Evolutionary conservation across 92 coral and sea anemone species (phyloP).

Genomic region (Virgularia gustaviana): DNA sequence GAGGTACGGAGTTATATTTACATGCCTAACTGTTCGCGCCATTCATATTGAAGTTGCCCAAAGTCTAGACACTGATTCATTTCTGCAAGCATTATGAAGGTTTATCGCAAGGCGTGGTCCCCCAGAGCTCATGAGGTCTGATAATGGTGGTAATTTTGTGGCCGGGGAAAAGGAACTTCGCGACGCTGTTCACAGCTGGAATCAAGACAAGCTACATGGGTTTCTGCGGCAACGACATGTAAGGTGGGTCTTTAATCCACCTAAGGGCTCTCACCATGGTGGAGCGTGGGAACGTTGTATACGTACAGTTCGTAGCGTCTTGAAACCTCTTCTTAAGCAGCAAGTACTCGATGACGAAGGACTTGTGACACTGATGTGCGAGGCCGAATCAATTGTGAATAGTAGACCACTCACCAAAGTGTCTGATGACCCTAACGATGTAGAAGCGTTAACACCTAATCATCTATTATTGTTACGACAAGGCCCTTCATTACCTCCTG

Average conservation of each 20-base stretch:
- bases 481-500: slow-evolving; percentile 43
- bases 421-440: slow-evolving; percentile 40
- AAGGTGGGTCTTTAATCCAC: slow-evolving; percentile 27
- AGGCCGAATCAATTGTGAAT: slow-evolving; percentile 46
- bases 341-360: slow-evolving; percentile 48
- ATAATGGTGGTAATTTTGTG: slow-evolving; percentile 23
- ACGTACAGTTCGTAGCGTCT: slow-evolving; percentile 20
- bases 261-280: slow-evolving; percentile 31
- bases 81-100: slow-evolving; percentile 12
- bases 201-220: slow-evolving; percentile 19
- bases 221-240: neutral
- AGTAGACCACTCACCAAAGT: slow-evolving; percentile 44
- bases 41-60: slow-evolving; percentile 13
- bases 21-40: neutral
- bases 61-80: slow-evolving; percentile 17
- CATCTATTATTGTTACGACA: slow-evolving; percentile 14
- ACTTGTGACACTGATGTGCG: slow-evolving; percentile 34
- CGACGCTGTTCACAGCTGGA: slow-evolving; percentile 18
- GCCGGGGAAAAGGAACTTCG: slow-evolving; percentile 36
- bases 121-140: slow-evolving; percentile 13
- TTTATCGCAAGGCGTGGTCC: slow-evolving; percentile 26
- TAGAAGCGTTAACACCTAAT: slow-evolving; percentile 39
- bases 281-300: slow-evolving; percentile 33
- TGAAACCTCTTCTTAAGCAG: slow-evolving; percentile 27
- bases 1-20: slow-evolving; percentile 38